Evolutionary conservation across 1,140 invertebrate species (phyloP), one percentile per base, ranked within the genome.

Genomic region (Odontomachus brunneus): DNA sequence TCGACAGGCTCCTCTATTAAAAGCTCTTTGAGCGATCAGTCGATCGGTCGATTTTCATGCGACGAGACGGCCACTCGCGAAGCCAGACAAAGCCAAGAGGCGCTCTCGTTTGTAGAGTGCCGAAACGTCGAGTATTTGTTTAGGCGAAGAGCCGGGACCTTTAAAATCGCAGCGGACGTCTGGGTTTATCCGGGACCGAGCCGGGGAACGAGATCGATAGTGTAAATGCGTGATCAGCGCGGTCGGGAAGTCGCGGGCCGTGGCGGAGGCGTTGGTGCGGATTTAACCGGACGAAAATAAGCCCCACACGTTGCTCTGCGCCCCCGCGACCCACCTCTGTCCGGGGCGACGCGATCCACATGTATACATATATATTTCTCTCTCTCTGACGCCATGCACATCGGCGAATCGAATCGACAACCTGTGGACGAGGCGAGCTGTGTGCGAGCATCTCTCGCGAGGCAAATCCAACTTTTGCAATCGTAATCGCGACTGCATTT

Each of bases 251-350:
- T 51, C 63, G 29, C 44, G n/a, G n/a, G n/a, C n/a, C n/a, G n/a
- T n/a, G 33, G 75, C 63, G 33, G 75, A 67, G 75, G 75, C 63
- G 75, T 78, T 55, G 24, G 75, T 53, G 12, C 33, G 75, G 63
- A 78, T 78, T 78, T 67, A 78, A 78, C 53, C 33, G n/a, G 63
- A 78, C 75, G 63, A 69, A 69, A 78, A 69, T 78, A 78, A 67
- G 63, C 29, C n/a, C 62, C 22, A 33, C 29, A 33, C 29, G 19
- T n/a, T 15, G 15, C 26, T n/a, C n/a, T n/a, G 9, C 24, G 4
- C 26, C 51, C 48, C 22, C 49, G 22, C 49, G 51, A 22, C n/a
- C 55, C 15, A 53, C 15, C n/a, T n/a, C 17, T 59, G 14, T 11
- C 22, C 14, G 24, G 44, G 53, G 74, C 67, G 29, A 66, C 49